Conservation (phyloP, 2,797 vertebrate genomes). For the Bradypus variegatus region DNA sequence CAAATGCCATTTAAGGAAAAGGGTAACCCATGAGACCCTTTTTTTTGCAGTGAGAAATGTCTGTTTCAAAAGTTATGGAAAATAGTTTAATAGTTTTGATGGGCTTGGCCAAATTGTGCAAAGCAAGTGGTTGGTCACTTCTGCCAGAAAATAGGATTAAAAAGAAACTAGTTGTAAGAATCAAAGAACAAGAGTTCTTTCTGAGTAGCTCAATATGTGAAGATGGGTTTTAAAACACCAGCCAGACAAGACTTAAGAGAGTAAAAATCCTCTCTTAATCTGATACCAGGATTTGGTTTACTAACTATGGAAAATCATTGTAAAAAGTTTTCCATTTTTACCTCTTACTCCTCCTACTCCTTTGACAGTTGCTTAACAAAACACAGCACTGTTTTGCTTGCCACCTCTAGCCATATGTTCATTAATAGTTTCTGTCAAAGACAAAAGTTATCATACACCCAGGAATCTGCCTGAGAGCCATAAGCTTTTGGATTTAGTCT, state of each 20-base stretch:
- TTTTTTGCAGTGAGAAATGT: neutral
- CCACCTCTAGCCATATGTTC: neutral
- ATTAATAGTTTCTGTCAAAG: neutral
- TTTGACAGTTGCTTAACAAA: neutral
- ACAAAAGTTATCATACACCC: neutral
- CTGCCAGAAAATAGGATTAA: neutral
- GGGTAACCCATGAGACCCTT: neutral
- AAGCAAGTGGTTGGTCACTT: slow-evolving; percentile 3
- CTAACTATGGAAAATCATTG: neutral
- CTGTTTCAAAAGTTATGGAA: neutral
- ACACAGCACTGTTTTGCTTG: neutral
- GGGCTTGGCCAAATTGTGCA: neutral
- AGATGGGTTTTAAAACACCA: neutral
- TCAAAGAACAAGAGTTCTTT: slow-evolving; percentile 20
- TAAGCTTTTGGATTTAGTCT: neutral
- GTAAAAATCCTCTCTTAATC: neutral
- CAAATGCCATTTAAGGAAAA: neutral
- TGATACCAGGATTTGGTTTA: neutral
- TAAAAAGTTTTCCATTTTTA: neutral
- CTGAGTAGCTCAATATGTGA: neutral
- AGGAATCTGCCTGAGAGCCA: neutral
- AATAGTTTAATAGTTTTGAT: neutral
- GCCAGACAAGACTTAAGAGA: neutral
- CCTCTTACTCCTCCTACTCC: neutral
- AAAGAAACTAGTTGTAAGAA: neutral